These are phyloP conservation scores for Matsumurasca onukii DNA, from an alignment of 1,140 invertebrate genomes.

Conservation along the genomic window DNA sequence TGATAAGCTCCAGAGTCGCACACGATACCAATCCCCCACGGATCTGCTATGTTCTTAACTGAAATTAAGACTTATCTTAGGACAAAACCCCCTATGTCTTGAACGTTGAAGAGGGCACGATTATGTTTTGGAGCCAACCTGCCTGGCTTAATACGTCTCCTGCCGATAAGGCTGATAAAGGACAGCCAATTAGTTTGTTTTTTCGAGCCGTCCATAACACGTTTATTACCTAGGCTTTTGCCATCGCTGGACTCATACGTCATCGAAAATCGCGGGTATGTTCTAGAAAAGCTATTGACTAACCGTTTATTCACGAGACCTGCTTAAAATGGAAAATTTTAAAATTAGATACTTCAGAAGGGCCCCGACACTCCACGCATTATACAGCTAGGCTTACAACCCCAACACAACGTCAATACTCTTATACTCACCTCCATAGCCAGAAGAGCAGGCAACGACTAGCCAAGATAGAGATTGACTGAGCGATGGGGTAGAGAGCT, in stretches of 20 bases:
- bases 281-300: neutral
- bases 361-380: neutral
- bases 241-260: neutral
- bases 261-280: neutral
- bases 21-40: no score
- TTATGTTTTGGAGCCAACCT: no score
- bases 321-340: neutral
- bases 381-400: neutral
- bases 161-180: no score
- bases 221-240: no score
- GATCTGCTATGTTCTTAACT: no score
- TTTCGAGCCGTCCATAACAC: no score
- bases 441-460: slow-evolving; percentile 61
- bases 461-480: slow-evolving; percentile 61
- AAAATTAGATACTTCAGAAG: neutral
- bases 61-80: no score
- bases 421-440: slow-evolving; percentile 53
- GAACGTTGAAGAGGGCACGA: no score
- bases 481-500: slow-evolving; percentile 61
- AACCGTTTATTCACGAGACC: neutral
- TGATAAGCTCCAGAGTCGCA: no score
- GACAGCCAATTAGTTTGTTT: no score
- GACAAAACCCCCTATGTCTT: no score
- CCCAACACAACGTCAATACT: neutral
- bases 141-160: no score